A percentile compares a stretch with the other conserved stretches of the same genome.
Evolutionary conservation across 2,113 vertebrate genomes (phyloP).

Genomic region (Carassius gibelio): DNA sequence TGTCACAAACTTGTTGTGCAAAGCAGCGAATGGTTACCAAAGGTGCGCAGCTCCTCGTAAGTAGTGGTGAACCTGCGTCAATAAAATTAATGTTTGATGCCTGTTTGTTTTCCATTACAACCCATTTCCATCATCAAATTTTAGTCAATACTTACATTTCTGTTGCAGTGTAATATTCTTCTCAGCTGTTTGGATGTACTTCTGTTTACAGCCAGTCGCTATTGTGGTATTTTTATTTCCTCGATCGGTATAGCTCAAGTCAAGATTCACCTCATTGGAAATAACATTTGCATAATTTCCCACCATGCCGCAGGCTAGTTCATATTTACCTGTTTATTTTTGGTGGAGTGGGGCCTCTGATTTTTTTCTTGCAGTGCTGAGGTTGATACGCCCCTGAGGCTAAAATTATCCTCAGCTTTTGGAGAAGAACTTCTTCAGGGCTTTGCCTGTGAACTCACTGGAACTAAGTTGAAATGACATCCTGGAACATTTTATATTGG

Average conservation of each 20-base stretch:
- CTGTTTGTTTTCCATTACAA: background rate
- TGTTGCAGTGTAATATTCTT: background rate
- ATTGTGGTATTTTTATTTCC: background rate
- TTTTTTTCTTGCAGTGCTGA: background rate
- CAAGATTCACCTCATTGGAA: constrained; percentile 1
- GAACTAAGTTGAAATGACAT: constrained; percentile 47
- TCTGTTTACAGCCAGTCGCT: background rate
- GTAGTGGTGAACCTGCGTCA: too few species aligned
- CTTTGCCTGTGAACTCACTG: constrained; percentile 45
- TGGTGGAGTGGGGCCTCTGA: background rate
- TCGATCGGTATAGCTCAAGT: background rate
- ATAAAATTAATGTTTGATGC: too few species aligned
- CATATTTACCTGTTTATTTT: constrained; percentile 45
- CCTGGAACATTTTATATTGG: background rate
- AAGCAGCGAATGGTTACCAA: too few species aligned
- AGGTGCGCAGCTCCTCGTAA: too few species aligned
- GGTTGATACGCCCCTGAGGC: background rate
- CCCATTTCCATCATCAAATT: background rate
- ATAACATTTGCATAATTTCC: constrained; percentile 39
- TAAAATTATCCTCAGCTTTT: constrained; percentile 32
- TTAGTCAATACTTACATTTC: background rate
- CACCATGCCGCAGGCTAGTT: constrained; percentile 25
- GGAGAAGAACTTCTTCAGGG: background rate
- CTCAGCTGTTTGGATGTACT: background rate
- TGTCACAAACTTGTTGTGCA: too few species aligned